These are phyloP conservation scores for Cotesia glomerata DNA, from an alignment of 1,140 invertebrate genomes.

Conservation along the genomic window DNA sequence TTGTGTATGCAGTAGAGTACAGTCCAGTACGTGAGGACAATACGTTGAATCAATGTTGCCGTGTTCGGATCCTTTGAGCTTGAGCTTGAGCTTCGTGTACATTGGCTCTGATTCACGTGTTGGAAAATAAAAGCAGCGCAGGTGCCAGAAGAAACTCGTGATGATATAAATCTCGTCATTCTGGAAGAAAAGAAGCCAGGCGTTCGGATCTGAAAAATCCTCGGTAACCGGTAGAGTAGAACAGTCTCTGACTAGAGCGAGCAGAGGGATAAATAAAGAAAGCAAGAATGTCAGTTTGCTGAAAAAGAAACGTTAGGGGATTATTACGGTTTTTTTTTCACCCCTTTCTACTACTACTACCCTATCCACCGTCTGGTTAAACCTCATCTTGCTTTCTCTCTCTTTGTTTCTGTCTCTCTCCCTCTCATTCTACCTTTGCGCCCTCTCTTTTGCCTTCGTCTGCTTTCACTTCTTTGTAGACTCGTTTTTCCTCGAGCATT, in stretches of 20 bases:
- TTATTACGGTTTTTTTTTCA: conserved; percentile 30
- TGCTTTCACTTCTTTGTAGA: conserved; percentile 10
- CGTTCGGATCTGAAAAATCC: too few relatives aligned
- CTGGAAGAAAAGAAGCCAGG: neutral
- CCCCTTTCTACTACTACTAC: neutral
- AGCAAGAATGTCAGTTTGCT: conserved; percentile 33
- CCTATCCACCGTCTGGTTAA: neutral
- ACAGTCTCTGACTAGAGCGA: conserved; percentile 15
- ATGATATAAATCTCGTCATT: conserved; percentile 54
- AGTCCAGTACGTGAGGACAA: conserved; percentile 41
- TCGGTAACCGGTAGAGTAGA: neutral
- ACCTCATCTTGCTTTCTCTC: neutral
- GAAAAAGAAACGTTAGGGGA: conserved; percentile 27
- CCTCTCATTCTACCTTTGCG: neutral
- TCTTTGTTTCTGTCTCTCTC: conserved; percentile 11
- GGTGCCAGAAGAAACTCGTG: conserved; percentile 52
- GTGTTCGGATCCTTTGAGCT: too few relatives aligned
- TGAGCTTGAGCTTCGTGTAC: too few relatives aligned
- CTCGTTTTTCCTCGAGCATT: neutral
- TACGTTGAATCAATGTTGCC: conserved; percentile 30
- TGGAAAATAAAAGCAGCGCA: conserved; percentile 38
- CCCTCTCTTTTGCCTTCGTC: neutral
- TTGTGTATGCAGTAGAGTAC: too few relatives aligned
- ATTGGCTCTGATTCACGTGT: conserved; percentile 42
- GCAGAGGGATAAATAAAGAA: conserved; percentile 16